Percentiles rank a stretch among this genome's conserved stretches.
phyloP scores from a whole-genome alignment of 2,888 invertebrate species.

The Chrysodeixis includens region DNA sequence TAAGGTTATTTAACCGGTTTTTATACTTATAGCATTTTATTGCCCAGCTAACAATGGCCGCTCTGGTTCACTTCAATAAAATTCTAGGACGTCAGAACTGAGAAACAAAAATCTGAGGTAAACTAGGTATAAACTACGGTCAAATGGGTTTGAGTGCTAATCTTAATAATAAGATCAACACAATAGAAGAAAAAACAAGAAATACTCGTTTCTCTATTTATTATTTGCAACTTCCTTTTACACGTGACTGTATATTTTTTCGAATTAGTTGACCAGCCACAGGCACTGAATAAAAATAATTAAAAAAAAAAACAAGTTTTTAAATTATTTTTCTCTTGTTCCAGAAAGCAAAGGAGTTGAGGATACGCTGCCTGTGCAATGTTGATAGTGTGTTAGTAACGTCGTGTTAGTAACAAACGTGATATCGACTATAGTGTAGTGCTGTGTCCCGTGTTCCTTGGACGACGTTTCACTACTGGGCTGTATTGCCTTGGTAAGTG shows the following conservation, averaged over 20 bases:
- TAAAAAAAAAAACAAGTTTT: neutral
- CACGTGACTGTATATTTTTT: neutral
- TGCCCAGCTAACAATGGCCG: neutral
- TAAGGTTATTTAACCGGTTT: neutral
- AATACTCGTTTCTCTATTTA: neutral
- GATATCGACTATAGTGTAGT: conserved; percentile 69
- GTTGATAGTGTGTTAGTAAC: conserved; percentile 53
- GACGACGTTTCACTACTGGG: conserved; percentile 66
- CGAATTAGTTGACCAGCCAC: neutral
- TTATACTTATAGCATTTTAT: neutral
- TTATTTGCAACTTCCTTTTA: neutral
- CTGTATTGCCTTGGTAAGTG: conserved; percentile 79
- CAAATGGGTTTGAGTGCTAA: neutral
- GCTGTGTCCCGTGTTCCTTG: conserved; percentile 67
- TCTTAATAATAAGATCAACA: conserved; percentile 4
- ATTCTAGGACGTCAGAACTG: neutral
- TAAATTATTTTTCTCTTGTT: conserved; percentile 62
- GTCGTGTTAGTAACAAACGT: conserved; percentile 55
- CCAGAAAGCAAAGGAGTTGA: conserved; percentile 69
- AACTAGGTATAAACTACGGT: neutral
- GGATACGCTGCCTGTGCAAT: conserved; percentile 61
- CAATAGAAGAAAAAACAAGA: neutral
- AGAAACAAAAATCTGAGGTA: neutral
- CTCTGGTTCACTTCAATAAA: neutral
- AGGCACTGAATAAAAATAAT: neutral